Percentiles rank a stretch among this genome's conserved stretches.
phyloP scores from a whole-genome alignment of 2,888 invertebrate species.

The Synergus itoensis region DNA sequence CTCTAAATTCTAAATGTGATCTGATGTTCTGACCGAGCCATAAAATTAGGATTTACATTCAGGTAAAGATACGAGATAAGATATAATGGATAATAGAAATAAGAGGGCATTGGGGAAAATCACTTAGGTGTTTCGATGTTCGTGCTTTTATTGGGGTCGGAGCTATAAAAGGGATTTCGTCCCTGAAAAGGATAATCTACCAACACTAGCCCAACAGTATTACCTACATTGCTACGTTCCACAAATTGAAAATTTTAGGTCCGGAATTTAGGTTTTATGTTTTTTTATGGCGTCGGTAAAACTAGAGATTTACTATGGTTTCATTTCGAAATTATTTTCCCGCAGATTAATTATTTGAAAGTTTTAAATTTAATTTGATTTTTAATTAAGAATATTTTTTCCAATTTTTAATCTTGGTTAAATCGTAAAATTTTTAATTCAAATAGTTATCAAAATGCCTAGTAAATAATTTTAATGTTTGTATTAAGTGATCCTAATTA shows the following conservation, averaged over 20 bases:
- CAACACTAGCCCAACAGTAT: neutral
- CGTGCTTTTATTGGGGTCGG: constrained; percentile 39
- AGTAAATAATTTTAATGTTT: too few relatives aligned
- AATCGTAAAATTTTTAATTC: too few relatives aligned
- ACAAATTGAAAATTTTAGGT: neutral
- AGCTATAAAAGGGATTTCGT: constrained; percentile 9
- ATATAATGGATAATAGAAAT: constrained; percentile 17
- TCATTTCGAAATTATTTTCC: neutral
- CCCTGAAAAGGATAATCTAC: neutral
- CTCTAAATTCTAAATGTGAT: neutral
- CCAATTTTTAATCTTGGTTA: too few relatives aligned
- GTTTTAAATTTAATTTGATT: neutral
- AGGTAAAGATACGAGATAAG: constrained; percentile 16
- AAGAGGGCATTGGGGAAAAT: constrained; percentile 6
- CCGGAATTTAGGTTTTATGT: neutral
- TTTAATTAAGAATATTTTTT: neutral
- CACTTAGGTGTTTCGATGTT: neutral
- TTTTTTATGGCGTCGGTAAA: neutral
- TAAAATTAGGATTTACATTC: constrained; percentile 16
- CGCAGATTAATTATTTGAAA: neutral
- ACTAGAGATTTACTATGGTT: neutral
- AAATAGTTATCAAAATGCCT: too few relatives aligned
- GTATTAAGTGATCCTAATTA: too few relatives aligned
- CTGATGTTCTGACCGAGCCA: neutral
- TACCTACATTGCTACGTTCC: too few relatives aligned